phyloP scores from a whole-genome alignment of 92 coral and sea anemone genomes.

The Epizoanthus scotinus region DNA sequence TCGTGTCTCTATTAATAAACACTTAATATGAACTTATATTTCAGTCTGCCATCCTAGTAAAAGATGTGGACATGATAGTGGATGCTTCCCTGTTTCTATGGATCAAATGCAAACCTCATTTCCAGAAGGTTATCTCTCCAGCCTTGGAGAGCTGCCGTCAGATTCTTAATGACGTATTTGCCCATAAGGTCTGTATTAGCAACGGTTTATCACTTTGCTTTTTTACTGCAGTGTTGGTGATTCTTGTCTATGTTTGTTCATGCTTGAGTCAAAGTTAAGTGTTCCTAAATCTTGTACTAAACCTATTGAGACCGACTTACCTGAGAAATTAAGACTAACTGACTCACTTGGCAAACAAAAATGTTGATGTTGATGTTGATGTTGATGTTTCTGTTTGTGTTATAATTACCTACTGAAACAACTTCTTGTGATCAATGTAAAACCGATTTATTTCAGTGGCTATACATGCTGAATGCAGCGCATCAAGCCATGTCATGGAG shows the following conservation, averaged over 20 bases:
- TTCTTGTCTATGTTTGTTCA: too few relatives aligned
- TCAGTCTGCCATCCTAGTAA: constrained; percentile 74
- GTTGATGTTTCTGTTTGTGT: too few relatives aligned
- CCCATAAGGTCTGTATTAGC: constrained; percentile 58
- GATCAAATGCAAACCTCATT: constrained; percentile 88
- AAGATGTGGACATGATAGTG: constrained; percentile 88
- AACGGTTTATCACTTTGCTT: too few relatives aligned
- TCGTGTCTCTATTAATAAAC: background rate
- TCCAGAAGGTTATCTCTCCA: constrained; percentile 83
- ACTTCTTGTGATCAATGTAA: background rate
- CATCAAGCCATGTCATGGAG: constrained; percentile 93
- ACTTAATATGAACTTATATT: background rate
- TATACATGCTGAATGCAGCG: constrained; percentile 74
- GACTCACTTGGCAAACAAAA: too few relatives aligned
- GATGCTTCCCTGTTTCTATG: constrained; percentile 92
- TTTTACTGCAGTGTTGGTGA: too few relatives aligned
- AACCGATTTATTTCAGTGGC: constrained; percentile 79
- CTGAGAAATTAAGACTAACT: too few relatives aligned
- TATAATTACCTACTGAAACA: background rate
- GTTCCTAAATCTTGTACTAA: too few relatives aligned
- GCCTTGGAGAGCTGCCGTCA: constrained; percentile 90
- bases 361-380: too few relatives aligned
- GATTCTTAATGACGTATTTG: constrained; percentile 67
- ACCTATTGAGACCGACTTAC: too few relatives aligned
- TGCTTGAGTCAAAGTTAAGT: too few relatives aligned